phyloP scores from a whole-genome alignment of 2,113 vertebrate species.

The Nettapus auritus region DNA sequence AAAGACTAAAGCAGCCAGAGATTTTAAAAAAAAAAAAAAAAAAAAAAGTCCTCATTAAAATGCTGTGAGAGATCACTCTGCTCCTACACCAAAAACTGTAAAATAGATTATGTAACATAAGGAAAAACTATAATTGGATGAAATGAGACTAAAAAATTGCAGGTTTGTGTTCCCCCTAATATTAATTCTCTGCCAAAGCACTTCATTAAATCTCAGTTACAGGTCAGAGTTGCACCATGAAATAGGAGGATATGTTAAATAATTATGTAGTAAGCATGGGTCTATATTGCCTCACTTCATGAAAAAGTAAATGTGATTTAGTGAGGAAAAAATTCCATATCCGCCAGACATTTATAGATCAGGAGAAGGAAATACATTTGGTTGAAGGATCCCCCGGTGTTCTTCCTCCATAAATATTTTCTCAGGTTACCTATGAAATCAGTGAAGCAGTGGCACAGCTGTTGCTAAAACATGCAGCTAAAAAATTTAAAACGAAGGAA shows the following conservation, averaged over 20 bases:
- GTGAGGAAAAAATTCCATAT: constrained; percentile 59
- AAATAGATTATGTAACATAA: constrained; percentile 59
- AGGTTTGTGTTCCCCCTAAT: constrained; percentile 50
- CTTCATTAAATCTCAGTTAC: constrained; percentile 65
- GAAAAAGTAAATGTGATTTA: constrained; percentile 41
- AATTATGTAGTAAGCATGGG: constrained; percentile 27
- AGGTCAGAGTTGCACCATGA: constrained; percentile 55
- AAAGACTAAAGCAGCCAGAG: constrained; percentile 28
- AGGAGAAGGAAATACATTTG: constrained; percentile 50
- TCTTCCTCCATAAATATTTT: constrained; percentile 55
- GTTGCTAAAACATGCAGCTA: background rate
- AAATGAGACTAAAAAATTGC: constrained; percentile 45
- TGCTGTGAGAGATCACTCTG: background rate
- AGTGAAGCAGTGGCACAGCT: constrained; percentile 12
- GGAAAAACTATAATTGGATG: constrained; percentile 56
- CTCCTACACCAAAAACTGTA: background rate
- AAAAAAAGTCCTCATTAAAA: constrained; percentile 8
- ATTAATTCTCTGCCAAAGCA: constrained; percentile 64
- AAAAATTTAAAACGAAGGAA: background rate
- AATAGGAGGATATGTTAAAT: constrained; percentile 66
- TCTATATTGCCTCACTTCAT: constrained; percentile 35
- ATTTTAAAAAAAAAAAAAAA: background rate
- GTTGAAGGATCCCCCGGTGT: constrained; percentile 24
- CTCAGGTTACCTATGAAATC: constrained; percentile 62
- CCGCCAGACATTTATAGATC: constrained; percentile 29